phyloP scores from a whole-genome alignment of 2,888 invertebrate genomes.

The Himalopsyche japonica region DNA sequence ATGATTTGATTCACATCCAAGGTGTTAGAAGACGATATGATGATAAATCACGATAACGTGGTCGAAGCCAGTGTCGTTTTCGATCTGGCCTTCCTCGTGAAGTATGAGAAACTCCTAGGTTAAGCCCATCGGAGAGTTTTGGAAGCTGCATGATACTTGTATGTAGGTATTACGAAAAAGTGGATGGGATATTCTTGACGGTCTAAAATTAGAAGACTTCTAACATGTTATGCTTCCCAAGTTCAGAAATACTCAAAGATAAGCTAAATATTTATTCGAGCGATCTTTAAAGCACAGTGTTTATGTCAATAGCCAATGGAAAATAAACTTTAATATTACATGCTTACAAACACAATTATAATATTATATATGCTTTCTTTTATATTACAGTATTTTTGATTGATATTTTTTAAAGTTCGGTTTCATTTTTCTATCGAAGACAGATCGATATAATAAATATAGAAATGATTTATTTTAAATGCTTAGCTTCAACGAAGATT shows the following conservation, averaged over 20 bases:
- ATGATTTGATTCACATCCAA: too few species aligned
- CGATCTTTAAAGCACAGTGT: too few species aligned
- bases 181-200: background rate
- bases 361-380: too few species aligned
- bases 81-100: background rate
- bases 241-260: background rate
- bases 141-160: background rate
- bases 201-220: background rate
- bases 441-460: too few species aligned
- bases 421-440: too few species aligned
- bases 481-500: too few species aligned
- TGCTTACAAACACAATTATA: too few species aligned
- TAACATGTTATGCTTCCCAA: background rate
- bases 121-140: background rate
- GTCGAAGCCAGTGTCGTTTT: background rate
- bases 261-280: background rate
- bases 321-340: too few species aligned
- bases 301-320: too few species aligned
- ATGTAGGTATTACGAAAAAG: background rate
- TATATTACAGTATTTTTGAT: too few species aligned
- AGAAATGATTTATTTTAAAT: too few species aligned
- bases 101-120: background rate
- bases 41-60: background rate
- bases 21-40: background rate
- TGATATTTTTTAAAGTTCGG: too few species aligned